Evolutionary conservation across 1,140 invertebrate genomes (phyloP).

Genomic region (Araneus ventricosus): DNA sequence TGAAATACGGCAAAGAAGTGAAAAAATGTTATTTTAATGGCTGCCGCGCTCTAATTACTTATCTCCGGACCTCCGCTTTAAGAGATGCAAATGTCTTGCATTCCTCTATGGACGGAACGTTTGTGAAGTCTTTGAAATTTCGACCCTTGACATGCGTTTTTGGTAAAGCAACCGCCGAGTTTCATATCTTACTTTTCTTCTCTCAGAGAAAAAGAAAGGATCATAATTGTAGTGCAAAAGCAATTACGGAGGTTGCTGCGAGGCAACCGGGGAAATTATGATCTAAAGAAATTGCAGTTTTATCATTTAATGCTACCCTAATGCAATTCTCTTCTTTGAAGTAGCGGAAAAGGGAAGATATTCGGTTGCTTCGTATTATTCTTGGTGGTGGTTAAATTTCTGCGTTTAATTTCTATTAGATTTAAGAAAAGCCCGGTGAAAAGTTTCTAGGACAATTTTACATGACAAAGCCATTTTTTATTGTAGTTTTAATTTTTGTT

Average conservation of each 20-base stretch:
- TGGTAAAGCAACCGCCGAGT: neutral
- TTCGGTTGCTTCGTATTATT: too few relatives aligned
- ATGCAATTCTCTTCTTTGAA: neutral
- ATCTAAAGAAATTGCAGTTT: neutral
- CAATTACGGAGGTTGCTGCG: neutral
- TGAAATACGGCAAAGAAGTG: neutral
- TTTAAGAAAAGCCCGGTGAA: too few relatives aligned
- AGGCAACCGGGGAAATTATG: neutral
- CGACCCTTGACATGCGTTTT: neutral
- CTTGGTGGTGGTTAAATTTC: too few relatives aligned
- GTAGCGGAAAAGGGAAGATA: neutral
- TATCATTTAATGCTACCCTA: neutral
- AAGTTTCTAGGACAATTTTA: too few relatives aligned
- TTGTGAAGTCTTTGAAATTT: neutral
- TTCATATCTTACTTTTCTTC: neutral
- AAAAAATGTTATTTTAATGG: constrained; percentile 1
- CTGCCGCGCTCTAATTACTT: neutral
- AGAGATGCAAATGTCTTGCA: neutral
- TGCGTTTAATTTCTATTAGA: too few relatives aligned
- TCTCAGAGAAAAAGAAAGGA: neutral
- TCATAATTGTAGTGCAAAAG: neutral
- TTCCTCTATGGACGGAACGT: neutral
- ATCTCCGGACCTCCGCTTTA: neutral
- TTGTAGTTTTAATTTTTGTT: too few relatives aligned
- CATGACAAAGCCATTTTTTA: too few relatives aligned